Evolutionary conservation across 2,888 invertebrate species (phyloP).

Genomic region (Acleris sparsana): DNA sequence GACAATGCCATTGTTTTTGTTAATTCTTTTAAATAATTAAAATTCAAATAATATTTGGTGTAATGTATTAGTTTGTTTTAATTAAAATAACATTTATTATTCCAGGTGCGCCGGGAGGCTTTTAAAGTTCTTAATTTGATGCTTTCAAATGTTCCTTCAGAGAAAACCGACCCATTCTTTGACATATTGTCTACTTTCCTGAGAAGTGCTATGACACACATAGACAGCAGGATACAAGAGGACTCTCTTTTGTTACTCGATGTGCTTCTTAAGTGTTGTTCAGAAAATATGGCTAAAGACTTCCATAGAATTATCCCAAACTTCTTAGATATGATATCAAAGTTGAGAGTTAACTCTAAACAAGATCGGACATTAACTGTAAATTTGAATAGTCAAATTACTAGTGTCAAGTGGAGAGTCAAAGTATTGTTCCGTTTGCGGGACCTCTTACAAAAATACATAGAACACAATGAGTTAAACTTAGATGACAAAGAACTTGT

Average conservation of each 20-base stretch:
- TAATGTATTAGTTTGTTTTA: too few species aligned
- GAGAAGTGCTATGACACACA: conserved; percentile 95
- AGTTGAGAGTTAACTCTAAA: conserved; percentile 85
- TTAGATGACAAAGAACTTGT: conserved; percentile 41
- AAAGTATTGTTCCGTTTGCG: conserved; percentile 89
- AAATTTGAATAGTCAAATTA: conserved; percentile 88
- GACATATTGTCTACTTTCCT: conserved; percentile 90
- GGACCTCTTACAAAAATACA: conserved; percentile 70
- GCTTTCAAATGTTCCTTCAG: conserved; percentile 63
- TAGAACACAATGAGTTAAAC: conserved; percentile 56
- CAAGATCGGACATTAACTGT: conserved; percentile 87
- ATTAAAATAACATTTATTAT: too few species aligned
- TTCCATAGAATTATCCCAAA: conserved; percentile 89
- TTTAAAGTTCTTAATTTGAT: conserved; percentile 82
- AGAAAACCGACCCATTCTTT: conserved; percentile 88
- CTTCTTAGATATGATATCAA: conserved; percentile 94
- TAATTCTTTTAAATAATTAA: background rate
- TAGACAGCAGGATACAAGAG: conserved; percentile 90
- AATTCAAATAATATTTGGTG: background rate
- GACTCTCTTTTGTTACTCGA: conserved; percentile 92
- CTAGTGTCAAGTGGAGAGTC: conserved; percentile 90
- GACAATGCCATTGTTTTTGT: background rate
- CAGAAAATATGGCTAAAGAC: conserved; percentile 86
- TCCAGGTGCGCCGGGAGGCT: conserved; percentile 81
- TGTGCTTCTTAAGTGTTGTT: conserved; percentile 87